Evolutionary conservation across 2,888 invertebrate species (phyloP).

Genomic region (Auanema freiburgensis): DNA sequence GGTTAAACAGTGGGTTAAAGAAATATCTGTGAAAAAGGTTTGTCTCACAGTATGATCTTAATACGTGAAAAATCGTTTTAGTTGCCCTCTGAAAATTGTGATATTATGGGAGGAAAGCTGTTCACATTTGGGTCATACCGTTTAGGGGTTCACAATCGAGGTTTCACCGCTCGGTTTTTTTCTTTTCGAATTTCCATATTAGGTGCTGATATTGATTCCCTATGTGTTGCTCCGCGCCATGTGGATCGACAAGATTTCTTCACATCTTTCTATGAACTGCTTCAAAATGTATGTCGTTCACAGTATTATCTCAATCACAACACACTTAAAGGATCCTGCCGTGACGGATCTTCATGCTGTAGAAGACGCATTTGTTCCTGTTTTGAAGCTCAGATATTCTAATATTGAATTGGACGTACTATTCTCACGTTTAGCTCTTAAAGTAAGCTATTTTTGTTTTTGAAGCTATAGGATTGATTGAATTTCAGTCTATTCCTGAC

Average conservation of each 20-base stretch:
- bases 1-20: slow-evolving; percentile 90
- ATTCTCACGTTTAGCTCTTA: slow-evolving; percentile 90
- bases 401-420: slow-evolving; percentile 95
- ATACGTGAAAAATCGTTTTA: neutral
- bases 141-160: slow-evolving; percentile 85
- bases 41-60: slow-evolving; percentile 66
- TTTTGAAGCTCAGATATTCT: slow-evolving; percentile 98
- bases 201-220: slow-evolving; percentile 97
- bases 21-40: slow-evolving; percentile 76
- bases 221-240: slow-evolving; percentile 95
- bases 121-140: slow-evolving; percentile 98
- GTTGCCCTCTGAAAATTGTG: slow-evolving; percentile 87
- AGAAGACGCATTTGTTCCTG: slow-evolving; percentile 97
- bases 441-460: slow-evolving; percentile 70
- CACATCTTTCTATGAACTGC: slow-evolving; percentile 85
- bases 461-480: neutral
- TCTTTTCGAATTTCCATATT: slow-evolving; percentile 21
- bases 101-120: slow-evolving; percentile 89
- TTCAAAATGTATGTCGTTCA: slow-evolving; percentile 82
- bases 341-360: slow-evolving; percentile 74
- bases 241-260: slow-evolving; percentile 93
- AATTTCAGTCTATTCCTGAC: slow-evolving; percentile 72
- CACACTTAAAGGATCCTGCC: slow-evolving; percentile 69
- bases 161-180: slow-evolving; percentile 8
- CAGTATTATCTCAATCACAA: slow-evolving; percentile 22